Percentiles rank a stretch among this genome's conserved stretches.
These are phyloP conservation scores for Dorcus hopei DNA, from an alignment of 2,888 invertebrate species.

Conservation along the genomic window DNA sequence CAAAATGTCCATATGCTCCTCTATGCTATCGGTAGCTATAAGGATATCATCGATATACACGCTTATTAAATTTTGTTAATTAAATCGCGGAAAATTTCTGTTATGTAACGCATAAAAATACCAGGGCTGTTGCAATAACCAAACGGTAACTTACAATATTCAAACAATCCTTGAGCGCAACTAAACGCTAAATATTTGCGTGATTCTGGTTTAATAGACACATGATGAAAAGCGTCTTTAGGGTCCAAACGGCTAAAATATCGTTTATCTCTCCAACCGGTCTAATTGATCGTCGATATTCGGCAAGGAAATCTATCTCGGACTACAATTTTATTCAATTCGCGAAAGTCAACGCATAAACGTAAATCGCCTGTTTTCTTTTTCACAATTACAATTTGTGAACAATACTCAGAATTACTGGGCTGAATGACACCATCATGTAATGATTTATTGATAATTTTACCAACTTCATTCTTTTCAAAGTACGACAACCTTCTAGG, in stretches of 20 bases:
- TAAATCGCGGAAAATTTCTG: slow-evolving; percentile 19
- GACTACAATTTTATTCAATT: slow-evolving; percentile 14
- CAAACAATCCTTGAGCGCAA: slow-evolving; percentile 29
- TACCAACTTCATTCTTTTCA: slow-evolving; percentile 21
- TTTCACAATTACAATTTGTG: slow-evolving; percentile 27
- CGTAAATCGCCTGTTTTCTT: slow-evolving; percentile 23
- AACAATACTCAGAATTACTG: slow-evolving; percentile 12
- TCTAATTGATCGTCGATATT: slow-evolving; percentile 12
- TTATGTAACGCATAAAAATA: slow-evolving; percentile 29
- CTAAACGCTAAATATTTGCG: slow-evolving; percentile 35
- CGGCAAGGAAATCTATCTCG: slow-evolving; percentile 33
- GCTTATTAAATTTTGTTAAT: slow-evolving; percentile 17
- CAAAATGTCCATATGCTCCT: slow-evolving; percentile 22
- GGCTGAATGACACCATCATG: slow-evolving; percentile 5
- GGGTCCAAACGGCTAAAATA: slow-evolving; percentile 37
- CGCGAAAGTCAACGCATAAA: slow-evolving; percentile 8
- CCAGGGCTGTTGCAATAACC: slow-evolving; percentile 25
- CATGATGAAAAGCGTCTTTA: slow-evolving; percentile 37
- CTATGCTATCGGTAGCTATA: slow-evolving; percentile 15
- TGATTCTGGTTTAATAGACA: slow-evolving; percentile 28
- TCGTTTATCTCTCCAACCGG: slow-evolving; percentile 21
- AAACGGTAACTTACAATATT: slow-evolving; percentile 31
- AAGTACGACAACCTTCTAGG: slow-evolving; percentile 32
- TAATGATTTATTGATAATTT: slow-evolving; percentile 2
- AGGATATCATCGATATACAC: slow-evolving; percentile 30